Evolutionary conservation across 2,888 invertebrate genomes (phyloP), one percentile per base, ranked within the genome.

Genomic region (Neuroscelio doddi): DNA sequence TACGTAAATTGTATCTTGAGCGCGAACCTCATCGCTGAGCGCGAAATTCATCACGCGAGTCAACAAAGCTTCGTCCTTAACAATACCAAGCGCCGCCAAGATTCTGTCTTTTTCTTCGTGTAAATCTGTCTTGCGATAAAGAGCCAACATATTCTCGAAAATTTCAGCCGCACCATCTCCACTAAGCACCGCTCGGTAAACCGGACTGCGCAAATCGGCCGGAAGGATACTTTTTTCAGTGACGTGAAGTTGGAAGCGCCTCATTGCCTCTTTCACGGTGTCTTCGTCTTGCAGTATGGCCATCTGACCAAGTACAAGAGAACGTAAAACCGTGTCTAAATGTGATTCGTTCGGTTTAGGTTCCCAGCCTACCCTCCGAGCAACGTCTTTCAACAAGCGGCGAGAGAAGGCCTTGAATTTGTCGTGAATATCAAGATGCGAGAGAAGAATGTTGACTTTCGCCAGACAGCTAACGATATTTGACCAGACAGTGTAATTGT

Each of bases 31-130:
- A 59, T 93, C 92, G 92, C 94, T 92, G 85, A 94, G 89, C 3
- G 94, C 90, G 82, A 95, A 95, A 55, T 93, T 88, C 15, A 95
- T 88, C 38, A 95, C 94, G 75, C 90, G 90, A 44, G 88, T 87
- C 58, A 96, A 87, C 56, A 96, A 86, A 16, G 86, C 86, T 9
- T 90, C 88, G 82, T 95, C 91, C 65, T 88, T 88, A 51, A 94
- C 90, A 34, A 93, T 90, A 27, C 97, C 97, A 52, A 97, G 87
- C 3, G 95, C 90, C 61, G 93, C 88, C 57, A 94, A 90, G 78
- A 98, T 93, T 77, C 97, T 90, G 82, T 96, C 94, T 84, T 95
- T 96, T 84, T 98, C 97, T 85, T 97, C 97, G 78, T 95, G 94
- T 71, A 96, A 86, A 85, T 96, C 96, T 3, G 94, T 90, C 42